Base-by-base conservation (phyloP, 2,113 vertebrate species). In the Oncorhynchus clarkii region DNA sequence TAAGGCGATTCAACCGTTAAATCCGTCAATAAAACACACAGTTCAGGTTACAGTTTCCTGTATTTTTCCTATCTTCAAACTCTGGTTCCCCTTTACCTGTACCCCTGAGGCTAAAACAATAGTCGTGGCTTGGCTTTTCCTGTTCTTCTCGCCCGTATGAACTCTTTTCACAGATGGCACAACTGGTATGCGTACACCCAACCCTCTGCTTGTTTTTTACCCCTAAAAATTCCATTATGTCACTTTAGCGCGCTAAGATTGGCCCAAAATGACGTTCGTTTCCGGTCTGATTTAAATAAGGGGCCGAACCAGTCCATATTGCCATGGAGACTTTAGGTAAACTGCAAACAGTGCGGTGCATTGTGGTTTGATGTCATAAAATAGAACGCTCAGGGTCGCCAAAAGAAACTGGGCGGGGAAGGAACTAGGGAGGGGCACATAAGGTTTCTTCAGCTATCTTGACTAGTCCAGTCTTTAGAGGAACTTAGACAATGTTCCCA, bases 311-410 rank as follows among this genome's bases (percentile, higher is more conserved):
- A 59, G 69, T 66, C 64, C 69, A 70, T 84, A 83, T 95, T 86
- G 90, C 91, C 88, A 92, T 87, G 91, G 93, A 87, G 90, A 94
- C 83, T 76, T 5, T 57, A 87, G 86, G 92, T 92, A 94, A 95
- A 96, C 93, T 80, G 91, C 93, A 96, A 97, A 97, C 94, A 97
- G 91, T 92, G 95, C 96, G 93, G 88, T 90, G 96, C 93, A 95
- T 95, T 94, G 89, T 96, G 96, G 96, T 95, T 92, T 96, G 95
- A 98, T 93, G 96, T 99, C 95, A 99, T 94, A 83, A 88, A 81
- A 84, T 85, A 86, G 89, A 92, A 90, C 88, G 84, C 89, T 65
- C 86, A 73, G 84, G 87, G 87, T 90, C 89, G 90, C 88, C 87
- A 89, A 82, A 82, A 85, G 86, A 86, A 87, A 79, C 87, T 90